Base-by-base conservation (phyloP, 1,140 invertebrate genomes). In the Neodiprion pinetum region DNA sequence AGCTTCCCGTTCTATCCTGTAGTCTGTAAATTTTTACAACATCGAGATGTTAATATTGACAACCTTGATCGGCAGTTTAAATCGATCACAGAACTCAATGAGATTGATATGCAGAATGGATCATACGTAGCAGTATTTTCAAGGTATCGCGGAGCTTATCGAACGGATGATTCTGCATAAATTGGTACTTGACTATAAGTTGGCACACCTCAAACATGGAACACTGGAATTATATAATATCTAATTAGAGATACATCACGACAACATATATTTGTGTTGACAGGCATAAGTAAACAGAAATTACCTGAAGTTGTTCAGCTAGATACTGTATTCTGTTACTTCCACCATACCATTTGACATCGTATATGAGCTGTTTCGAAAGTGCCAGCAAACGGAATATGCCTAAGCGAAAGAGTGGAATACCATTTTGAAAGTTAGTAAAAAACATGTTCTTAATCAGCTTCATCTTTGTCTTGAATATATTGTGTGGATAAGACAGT, bases 1-100 rank as follows among this genome's bases (percentile, higher is more conserved):
- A 71, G 89, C 86, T 48, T 86, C 80, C 14, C 83, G 76, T 17
- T 82, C 79, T 17, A 91, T 83, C 74, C 87, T 84, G 75, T 86
- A 85, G 40, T 85, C 83, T 77, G 53, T 11, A 9, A 61, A 9
- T 40, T 40, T 40, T 40, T 40, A 40, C 5, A 5, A 40, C 28
- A 40, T 40, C 5, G 28, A 61, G 11, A 61, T 7, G 11, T 17
- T 12, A 61, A 61, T 61, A 5, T 61, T 61, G 5, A 61, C 11
- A 14, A 61, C 9, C n/a, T 17, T 9, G 28, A 40, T 40, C 1
- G 28, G 28, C 28, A 40, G 28, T 40, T 4, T 2, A 40, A 40
- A 40, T 40, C 5, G 5, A 40, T 40, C 28, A 40, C 5, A 40
- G 28, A 40, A 40, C 28, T 40, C 28, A 40, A 40, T 40, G 1